Base-by-base conservation (phyloP, 2,113 vertebrate species). In the Delphinapterus leucas region DNA sequence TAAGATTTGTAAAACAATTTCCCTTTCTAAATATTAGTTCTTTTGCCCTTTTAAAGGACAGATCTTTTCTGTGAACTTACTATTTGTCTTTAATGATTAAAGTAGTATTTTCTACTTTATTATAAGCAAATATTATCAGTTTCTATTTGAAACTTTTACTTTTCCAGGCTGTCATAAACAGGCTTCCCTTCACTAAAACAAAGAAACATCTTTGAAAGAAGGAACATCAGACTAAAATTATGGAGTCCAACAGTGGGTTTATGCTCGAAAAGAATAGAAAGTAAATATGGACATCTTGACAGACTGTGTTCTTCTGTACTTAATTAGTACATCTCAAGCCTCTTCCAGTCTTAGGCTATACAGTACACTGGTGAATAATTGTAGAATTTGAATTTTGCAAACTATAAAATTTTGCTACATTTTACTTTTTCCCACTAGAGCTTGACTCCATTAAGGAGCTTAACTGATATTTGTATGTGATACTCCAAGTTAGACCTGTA, bases 61-160 rank as follows among this genome's bases (percentile, higher is more conserved):
- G 3, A 20, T n/a, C 63, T 71, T 71, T n/a, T 47, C 33, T 68
- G 6, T 47, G 73, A 94, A 38, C 17, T 55, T 86, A 33, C 28
- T 20, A 6, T 41, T 88, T 65, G 20, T 67, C 9, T 82, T 80
- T 86, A 86, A 79, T 71, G 20, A 41, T 93, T 90, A 93, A 81
- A 68, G 31, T 90, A 53, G 3, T 79, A 21, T 71, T 90, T 90
- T 83, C 68, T 96, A 41, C 88, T 63, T 95, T 96, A 9, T 70
- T 97, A 49, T 53, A 73, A 83, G 10, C 21, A 93, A 4, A 28
- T 49, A 49, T 38, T 76, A 71, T 58, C 8, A 36, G 58, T 89
- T 90, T 82, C 4, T 73, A 1, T 73, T 77, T 73, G 28, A 82
- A 90, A 85, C 7, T 77, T 95, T 65, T 38, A 68, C 28, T 84